Evolutionary conservation across 2,888 invertebrate genomes (phyloP).

Genomic region (Lithophane leautieri): DNA sequence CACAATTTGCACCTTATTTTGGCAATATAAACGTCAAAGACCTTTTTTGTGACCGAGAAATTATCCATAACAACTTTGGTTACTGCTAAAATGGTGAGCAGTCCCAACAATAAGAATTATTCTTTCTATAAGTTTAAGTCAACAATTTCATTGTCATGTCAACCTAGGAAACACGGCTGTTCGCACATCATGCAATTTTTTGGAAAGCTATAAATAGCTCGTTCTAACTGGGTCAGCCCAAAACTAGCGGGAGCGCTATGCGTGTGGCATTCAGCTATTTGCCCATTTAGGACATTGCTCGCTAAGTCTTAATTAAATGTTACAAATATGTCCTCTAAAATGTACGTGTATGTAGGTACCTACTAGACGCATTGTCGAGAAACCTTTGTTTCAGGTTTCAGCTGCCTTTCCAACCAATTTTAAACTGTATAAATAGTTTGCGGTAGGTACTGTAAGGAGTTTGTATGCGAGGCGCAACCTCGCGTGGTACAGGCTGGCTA

Average conservation of each 20-base stretch:
- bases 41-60: conserved; percentile 1
- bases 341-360: not conserved
- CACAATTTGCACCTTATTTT: conserved; percentile 20
- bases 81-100: not conserved
- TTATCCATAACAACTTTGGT: not conserved
- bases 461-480: too few relatives aligned
- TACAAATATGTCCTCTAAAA: conserved; percentile 24
- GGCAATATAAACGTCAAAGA: not conserved
- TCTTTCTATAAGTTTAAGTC: not conserved
- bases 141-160: conserved; percentile 28
- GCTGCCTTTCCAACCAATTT: too few relatives aligned
- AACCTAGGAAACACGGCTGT: conserved; percentile 32
- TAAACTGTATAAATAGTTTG: too few relatives aligned
- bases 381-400: too few relatives aligned
- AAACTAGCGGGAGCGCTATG: conserved; percentile 58
- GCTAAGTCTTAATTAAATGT: conserved; percentile 45
- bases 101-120: not conserved
- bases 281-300: conserved; percentile 34
- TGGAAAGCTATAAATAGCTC: conserved; percentile 51
- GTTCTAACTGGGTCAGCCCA: conserved; percentile 61
- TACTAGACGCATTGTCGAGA: too few relatives aligned
- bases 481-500: too few relatives aligned
- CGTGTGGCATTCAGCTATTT: conserved; percentile 63
- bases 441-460: too few relatives aligned
- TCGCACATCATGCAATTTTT: conserved; percentile 46